These are phyloP conservation scores for Macaca nemestrina DNA, from an alignment of 2,113 vertebrate species.

Conservation along the genomic window DNA sequence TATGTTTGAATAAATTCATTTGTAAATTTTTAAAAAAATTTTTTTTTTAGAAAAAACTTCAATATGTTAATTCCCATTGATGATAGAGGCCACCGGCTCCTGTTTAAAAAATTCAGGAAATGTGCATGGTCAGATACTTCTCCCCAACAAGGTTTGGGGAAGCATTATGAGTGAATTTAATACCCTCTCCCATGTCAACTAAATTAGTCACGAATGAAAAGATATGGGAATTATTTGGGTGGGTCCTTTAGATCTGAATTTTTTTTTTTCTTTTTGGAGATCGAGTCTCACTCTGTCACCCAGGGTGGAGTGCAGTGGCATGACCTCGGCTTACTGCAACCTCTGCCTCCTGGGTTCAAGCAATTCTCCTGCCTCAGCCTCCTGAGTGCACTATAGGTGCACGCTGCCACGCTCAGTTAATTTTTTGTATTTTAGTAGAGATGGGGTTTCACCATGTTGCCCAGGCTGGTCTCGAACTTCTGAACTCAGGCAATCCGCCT, in stretches of 20 bases:
- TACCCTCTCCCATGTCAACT: not conserved
- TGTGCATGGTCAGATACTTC: not conserved
- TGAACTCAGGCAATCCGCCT: too few species aligned
- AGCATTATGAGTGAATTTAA: not conserved
- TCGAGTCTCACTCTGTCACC: too few species aligned
- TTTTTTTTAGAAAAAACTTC: not conserved
- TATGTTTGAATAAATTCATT: not conserved
- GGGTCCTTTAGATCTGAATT: not conserved
- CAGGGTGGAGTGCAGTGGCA: too few species aligned
- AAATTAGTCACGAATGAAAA: not conserved
- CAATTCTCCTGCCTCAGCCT: too few species aligned
- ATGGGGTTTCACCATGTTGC: too few species aligned
- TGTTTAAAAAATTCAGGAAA: not conserved
- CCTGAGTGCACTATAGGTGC: too few species aligned
- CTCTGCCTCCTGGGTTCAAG: too few species aligned
- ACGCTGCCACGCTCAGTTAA: too few species aligned
- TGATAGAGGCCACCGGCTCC: not conserved
- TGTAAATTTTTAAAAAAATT: too few species aligned
- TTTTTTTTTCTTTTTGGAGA: not conserved
- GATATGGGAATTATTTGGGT: not conserved
- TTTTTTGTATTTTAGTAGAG: too few species aligned
- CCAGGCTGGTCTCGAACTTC: too few species aligned
- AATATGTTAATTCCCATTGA: not conserved
- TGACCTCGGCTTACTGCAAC: too few species aligned
- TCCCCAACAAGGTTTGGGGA: not conserved